Base-by-base conservation (phyloP, 2,888 invertebrate species). In the Zele albiditarsus region DNA sequence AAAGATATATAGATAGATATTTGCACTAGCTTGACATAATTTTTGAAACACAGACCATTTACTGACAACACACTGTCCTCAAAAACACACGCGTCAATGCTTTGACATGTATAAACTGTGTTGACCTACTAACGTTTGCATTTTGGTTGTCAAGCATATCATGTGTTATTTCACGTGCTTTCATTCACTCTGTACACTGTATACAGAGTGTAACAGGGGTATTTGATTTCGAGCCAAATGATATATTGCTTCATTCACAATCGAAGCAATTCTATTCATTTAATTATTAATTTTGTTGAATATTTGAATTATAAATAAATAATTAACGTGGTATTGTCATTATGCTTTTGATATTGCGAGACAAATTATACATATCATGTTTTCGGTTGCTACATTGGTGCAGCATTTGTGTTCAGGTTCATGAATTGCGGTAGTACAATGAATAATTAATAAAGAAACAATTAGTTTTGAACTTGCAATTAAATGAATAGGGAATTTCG, bases 131-230 rank as follows among this genome's bases (percentile, higher is more conserved):
- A 46, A 25, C 49, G 53, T 68, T 16, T 28, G 10, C 53, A 27
- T 27, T 49, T 68, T 49, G 31, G 27, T 53, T 28, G 49, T 25
- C 23, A 60, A n/a, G 28, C 67, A 67, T 71, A 75, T 71, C 49
- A 49, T 62, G 46, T 75, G 71, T 75, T 71, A 68, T 72, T 75
- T 72, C 60, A 72, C 62, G 33, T 60, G 58, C 71, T 67, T 38
- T 63, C 38, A 33, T 62, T 27, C 46, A 28, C 60, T 46, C n/a
- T 20, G 49, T 60, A 53, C 68, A 31, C 31, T 42, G 12, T 33
- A 27, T 14, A 14, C 58, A 58, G 4, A 12, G 31, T 3, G 6
- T 38, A 12, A 38, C 38, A 38, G 38, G 5, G 12, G 38, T 38
- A 38, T 38, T 38, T 38, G 38, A 8, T 38, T 38, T 12, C 38